Evolutionary conservation across 1,140 invertebrate species (phyloP).

Genomic region (Caenorhabditis brenneri): DNA sequence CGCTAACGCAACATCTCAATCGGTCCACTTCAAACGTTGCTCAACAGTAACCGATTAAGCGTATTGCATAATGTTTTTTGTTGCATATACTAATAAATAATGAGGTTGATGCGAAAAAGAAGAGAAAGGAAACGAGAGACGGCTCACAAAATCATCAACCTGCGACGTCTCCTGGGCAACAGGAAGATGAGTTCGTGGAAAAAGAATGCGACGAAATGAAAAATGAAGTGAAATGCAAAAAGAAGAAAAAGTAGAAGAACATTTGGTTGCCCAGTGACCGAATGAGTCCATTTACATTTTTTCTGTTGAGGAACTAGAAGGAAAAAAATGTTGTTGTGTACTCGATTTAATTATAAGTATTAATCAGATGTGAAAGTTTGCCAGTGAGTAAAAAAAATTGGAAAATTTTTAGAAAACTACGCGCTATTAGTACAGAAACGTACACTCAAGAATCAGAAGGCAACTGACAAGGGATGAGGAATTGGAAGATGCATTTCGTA

Average conservation of each 20-base stretch:
- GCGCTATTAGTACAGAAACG: background rate
- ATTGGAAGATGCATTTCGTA: background rate
- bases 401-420: too few relatives aligned
- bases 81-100: background rate
- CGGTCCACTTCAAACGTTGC: conserved; percentile 8
- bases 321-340: background rate
- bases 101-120: background rate
- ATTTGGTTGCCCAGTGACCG: background rate
- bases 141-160: background rate
- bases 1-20: background rate
- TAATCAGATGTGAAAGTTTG: background rate
- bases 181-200: background rate
- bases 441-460: background rate
- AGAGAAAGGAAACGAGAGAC: background rate
- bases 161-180: conserved; percentile 17
- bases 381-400: background rate
- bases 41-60: conserved; percentile 13
- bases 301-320: background rate
- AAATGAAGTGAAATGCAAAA: background rate
- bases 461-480: background rate
- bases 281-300: background rate
- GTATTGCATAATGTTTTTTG: conserved; percentile 3
- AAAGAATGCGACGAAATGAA: conserved; percentile 14
- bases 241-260: background rate
- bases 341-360: background rate